phyloP scores from a whole-genome alignment of 2,888 invertebrate genomes.

The Phortica okadai region DNA sequence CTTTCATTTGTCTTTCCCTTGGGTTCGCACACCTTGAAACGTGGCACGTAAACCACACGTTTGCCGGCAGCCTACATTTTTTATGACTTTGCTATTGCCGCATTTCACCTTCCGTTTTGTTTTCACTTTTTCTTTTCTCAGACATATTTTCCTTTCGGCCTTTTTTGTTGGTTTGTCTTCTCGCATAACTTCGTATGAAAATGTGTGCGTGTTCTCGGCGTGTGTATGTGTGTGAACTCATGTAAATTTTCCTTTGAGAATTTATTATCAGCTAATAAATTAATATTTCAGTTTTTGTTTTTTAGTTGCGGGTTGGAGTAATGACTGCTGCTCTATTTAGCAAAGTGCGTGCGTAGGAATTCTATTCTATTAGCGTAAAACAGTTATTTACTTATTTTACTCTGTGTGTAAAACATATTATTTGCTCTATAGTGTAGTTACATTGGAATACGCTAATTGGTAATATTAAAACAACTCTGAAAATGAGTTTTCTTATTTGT shows the following conservation, averaged over 20 bases:
- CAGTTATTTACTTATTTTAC: no score
- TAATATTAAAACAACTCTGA: neutral
- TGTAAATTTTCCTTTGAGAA: constrained; percentile 62
- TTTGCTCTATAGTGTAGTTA: neutral
- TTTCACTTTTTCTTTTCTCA: neutral
- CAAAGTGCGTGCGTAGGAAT: neutral
- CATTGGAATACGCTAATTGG: neutral
- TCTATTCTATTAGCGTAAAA: no score
- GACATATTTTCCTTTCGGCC: neutral
- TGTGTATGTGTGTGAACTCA: constrained; percentile 18
- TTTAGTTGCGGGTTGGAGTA: neutral
- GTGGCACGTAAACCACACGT: constrained; percentile 6
- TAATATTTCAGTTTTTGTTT: constrained; percentile 47
- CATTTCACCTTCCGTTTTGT: constrained; percentile 11
- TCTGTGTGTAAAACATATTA: neutral
- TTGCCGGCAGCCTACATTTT: neutral
- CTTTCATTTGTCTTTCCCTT: neutral
- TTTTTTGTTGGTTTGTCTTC: neutral
- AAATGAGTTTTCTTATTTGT: constrained; percentile 3
- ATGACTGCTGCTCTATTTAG: neutral
- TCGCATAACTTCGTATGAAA: neutral
- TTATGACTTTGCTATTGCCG: constrained; percentile 6
- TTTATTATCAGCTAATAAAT: constrained; percentile 69
- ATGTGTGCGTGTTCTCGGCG: neutral
- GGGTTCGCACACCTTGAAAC: neutral